These are phyloP conservation scores for Chaetodon trifasciatus DNA, from an alignment of 2,797 vertebrate species.

Conservation along the genomic window DNA sequence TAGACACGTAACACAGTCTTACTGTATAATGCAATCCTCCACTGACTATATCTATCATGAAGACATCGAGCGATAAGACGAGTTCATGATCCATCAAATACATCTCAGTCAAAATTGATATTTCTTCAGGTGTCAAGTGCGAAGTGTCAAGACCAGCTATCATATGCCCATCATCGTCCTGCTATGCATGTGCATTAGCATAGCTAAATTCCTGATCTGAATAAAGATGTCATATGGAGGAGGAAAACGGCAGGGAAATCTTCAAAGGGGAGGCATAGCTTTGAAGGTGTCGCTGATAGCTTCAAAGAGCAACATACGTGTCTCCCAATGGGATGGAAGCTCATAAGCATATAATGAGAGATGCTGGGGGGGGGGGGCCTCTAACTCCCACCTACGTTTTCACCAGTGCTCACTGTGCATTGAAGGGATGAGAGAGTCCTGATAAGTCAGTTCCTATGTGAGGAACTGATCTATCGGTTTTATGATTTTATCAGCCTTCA, in stretches of 20 bases:
- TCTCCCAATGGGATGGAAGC: constrained; percentile 68
- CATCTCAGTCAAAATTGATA: neutral
- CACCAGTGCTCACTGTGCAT: constrained; percentile 19
- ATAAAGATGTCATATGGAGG: constrained; percentile 71
- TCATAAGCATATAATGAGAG: constrained; percentile 66
- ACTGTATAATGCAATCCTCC: neutral
- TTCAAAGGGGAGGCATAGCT: constrained; percentile 82
- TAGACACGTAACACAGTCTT: neutral
- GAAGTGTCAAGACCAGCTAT: constrained; percentile 20
- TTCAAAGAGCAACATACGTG: constrained; percentile 81
- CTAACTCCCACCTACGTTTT: constrained; percentile 46
- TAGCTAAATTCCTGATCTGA: constrained; percentile 70
- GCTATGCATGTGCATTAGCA: constrained; percentile 51
- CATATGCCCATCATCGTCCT: constrained; percentile 2
- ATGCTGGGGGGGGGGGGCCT: constrained; percentile 33
- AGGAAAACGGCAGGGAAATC: constrained; percentile 72
- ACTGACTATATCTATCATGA: neutral
- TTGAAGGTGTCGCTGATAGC: constrained; percentile 84
- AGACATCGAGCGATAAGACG: neutral
- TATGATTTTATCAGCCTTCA: constrained; percentile 53
- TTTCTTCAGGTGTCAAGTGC: neutral
- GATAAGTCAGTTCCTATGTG: constrained; percentile 33
- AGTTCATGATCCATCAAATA: neutral
- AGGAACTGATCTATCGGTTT: constrained; percentile 33
- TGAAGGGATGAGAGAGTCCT: constrained; percentile 30